These are phyloP conservation scores for Platyrinchus mystaceus DNA, from an alignment of 2,797 vertebrate species.

Conservation along the genomic window DNA sequence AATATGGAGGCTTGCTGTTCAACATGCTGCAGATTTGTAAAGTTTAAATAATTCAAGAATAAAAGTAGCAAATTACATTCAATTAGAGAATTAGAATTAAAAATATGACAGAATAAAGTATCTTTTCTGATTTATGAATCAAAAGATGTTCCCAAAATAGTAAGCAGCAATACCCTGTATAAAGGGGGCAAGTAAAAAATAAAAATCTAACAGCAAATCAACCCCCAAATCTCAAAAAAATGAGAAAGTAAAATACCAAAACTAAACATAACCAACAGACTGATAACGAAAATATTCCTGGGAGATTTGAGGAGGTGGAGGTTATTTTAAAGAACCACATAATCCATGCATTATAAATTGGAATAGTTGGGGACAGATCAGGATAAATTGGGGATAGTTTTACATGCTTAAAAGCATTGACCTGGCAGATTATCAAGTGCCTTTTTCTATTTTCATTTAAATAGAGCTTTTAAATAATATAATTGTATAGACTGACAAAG, in stretches of 20 bases:
- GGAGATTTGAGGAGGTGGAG: not conserved
- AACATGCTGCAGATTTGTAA: not conserved
- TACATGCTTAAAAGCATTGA: not conserved
- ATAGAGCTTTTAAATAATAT: not conserved
- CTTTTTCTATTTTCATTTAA: not conserved
- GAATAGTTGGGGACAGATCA: not conserved
- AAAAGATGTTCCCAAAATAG: not conserved
- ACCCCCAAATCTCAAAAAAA: not conserved
- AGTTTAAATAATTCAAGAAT: not conserved
- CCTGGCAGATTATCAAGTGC: not conserved
- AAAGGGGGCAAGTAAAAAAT: not conserved
- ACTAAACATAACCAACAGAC: not conserved
- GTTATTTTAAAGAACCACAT: not conserved
- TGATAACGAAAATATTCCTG: not conserved
- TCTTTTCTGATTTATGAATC: not conserved
- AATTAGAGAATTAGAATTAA: not conserved
- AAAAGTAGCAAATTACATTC: not conserved
- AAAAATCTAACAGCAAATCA: not conserved
- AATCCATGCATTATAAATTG: not conserved
- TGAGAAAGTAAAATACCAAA: not conserved
- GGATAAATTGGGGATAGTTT: not conserved
- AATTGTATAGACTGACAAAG: not conserved
- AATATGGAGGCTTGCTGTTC: not conserved
- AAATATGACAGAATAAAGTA: not conserved
- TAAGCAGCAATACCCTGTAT: not conserved